These are phyloP conservation scores for Mastomys natalensis DNA, from an alignment of 2,113 vertebrate species.

Conservation along the genomic window DNA sequence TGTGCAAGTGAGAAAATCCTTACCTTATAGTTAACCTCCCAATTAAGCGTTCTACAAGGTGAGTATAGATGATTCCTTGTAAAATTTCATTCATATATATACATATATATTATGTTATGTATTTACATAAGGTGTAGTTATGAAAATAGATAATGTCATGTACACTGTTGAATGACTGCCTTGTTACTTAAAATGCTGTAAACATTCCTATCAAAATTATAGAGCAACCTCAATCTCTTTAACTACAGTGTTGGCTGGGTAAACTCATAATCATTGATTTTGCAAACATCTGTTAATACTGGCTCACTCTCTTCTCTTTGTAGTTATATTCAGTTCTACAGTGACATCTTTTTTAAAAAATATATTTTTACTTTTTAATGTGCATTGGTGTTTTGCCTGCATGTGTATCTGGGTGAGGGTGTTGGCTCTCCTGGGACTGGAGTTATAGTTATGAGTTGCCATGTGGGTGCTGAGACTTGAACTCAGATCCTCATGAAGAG, in stretches of 20 bases:
- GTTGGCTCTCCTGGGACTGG: background rate
- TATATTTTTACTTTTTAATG: background rate
- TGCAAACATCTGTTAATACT: background rate
- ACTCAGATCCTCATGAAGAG: background rate
- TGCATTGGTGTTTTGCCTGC: background rate
- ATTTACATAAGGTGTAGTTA: background rate
- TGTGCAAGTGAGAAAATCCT: constrained; percentile 20
- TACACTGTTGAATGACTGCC: background rate
- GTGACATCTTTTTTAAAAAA: background rate
- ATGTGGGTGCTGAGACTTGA: background rate
- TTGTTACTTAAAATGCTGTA: constrained; percentile 16
- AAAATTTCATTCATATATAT: background rate
- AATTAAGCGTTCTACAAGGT: background rate
- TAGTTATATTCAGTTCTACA: constrained; percentile 38
- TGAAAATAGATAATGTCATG: constrained; percentile 17
- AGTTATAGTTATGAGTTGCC: background rate
- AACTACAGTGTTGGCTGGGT: background rate
- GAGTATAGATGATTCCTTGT: background rate
- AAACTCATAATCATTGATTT: background rate
- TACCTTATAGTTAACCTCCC: background rate
- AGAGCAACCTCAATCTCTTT: constrained; percentile 9
- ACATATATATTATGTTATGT: background rate
- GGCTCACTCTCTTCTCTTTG: constrained; percentile 5
- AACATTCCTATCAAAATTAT: background rate
- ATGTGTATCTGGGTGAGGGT: background rate